Percentiles rank a stretch among this genome's conserved stretches.
Conservation (phyloP, 2,113 vertebrate species). For the Microtus pennsylvanicus region DNA sequence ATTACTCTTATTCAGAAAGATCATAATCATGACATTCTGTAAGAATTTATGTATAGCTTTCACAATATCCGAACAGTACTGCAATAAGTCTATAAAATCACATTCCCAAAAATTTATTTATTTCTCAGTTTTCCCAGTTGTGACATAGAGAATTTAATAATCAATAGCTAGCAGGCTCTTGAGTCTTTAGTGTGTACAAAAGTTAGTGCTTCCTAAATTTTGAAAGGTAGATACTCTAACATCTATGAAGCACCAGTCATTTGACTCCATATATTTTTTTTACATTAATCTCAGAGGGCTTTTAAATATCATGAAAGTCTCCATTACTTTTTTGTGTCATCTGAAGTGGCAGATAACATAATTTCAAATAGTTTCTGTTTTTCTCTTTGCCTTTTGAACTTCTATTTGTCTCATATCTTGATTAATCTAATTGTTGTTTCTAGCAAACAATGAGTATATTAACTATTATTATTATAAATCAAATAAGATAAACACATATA, state of each 20-base stretch:
- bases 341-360: background rate
- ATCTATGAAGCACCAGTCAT: background rate
- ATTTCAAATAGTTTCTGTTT: background rate
- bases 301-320: background rate
- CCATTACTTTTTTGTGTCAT: background rate
- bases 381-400: background rate
- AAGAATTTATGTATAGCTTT: background rate
- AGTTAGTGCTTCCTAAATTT: background rate
- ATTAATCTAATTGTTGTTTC: too few relatives aligned
- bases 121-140: background rate
- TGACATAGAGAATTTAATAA: background rate
- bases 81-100: background rate
- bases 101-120: background rate
- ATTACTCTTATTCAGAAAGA: slow-evolving; percentile 30
- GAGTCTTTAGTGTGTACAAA: background rate
- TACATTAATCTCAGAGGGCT: background rate
- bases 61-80: background rate
- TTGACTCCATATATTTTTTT: background rate
- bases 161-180: background rate
- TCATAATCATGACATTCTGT: background rate
- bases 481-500: background rate
- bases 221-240: background rate
- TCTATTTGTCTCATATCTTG: background rate
- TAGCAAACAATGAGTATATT: background rate
- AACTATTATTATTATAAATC: background rate